These are phyloP conservation scores for Papilio helenus DNA, from an alignment of 1,140 invertebrate genomes.

Conservation along the genomic window DNA sequence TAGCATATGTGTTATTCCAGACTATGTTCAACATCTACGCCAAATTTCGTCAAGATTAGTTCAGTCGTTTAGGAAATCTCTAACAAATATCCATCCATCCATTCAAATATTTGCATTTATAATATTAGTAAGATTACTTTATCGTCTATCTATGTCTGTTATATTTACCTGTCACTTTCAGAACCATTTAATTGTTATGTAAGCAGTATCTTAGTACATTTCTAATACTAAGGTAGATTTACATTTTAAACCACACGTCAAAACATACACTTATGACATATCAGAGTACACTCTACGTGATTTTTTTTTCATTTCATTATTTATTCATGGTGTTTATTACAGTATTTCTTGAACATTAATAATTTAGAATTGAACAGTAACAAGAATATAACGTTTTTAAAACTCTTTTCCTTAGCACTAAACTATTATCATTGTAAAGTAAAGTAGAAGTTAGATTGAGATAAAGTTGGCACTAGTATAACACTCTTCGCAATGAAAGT, in stretches of 20 bases:
- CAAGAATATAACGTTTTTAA: not conserved
- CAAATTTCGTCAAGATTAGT: too few species aligned
- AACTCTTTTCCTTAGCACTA: constrained; percentile 17
- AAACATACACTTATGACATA: not conserved
- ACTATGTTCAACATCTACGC: too few species aligned
- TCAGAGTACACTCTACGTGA: too few species aligned
- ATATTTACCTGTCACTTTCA: not conserved
- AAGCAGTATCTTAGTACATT: not conserved
- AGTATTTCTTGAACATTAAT: not conserved
- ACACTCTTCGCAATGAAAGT: constrained; percentile 73
- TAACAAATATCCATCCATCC: too few species aligned
- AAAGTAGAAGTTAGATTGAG: constrained; percentile 77
- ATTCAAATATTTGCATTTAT: too few species aligned
- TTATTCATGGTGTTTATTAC: too few species aligned
- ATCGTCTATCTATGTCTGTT: not conserved
- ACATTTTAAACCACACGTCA: not conserved
- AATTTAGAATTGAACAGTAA: not conserved
- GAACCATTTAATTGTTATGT: not conserved
- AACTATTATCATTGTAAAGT: constrained; percentile 65
- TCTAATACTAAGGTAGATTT: not conserved
- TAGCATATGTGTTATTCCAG: too few species aligned
- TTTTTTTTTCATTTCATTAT: too few species aligned
- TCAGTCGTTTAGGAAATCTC: too few species aligned
- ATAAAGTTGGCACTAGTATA: constrained; percentile 73
- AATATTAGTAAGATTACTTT: not conserved